Conservation (phyloP, 2,888 invertebrate species). For the Drosophila paucipuncta region DNA sequence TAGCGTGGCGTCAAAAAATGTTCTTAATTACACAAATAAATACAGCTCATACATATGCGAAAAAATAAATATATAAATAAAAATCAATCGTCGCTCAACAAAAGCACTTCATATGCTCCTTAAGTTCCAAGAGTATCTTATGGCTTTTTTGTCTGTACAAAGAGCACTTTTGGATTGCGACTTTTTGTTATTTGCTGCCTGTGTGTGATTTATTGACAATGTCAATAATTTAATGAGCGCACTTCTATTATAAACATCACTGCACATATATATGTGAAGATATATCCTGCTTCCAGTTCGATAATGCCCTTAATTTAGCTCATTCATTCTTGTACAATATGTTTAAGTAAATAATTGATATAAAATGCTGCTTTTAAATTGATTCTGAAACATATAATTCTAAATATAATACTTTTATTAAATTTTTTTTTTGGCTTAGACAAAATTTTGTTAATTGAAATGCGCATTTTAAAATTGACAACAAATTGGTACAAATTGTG, state of each 20-base stretch:
- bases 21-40: slow-evolving; percentile 76
- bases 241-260: slow-evolving; percentile 18
- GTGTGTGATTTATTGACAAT: slow-evolving; percentile 43
- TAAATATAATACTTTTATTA: neutral
- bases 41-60: slow-evolving; percentile 39
- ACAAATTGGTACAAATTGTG: slow-evolving; percentile 14
- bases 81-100: slow-evolving; percentile 53
- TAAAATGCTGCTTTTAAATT: neutral
- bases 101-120: slow-evolving; percentile 61
- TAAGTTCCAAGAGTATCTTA: slow-evolving; percentile 45
- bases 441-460: slow-evolving; percentile 35
- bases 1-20: slow-evolving; percentile 70
- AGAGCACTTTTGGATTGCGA: slow-evolving; percentile 34
- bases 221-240: slow-evolving; percentile 60
- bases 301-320: neutral
- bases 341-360: neutral
- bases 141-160: slow-evolving; percentile 52
- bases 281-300: neutral
- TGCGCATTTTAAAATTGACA: slow-evolving; percentile 50
- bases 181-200: slow-evolving; percentile 20
- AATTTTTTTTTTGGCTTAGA: slow-evolving; percentile 11
- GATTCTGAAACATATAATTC: neutral
- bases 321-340: neutral
- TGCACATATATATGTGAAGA: neutral
- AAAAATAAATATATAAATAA: neutral